A percentile compares a stretch with the other conserved stretches of the same genome.
Conservation (phyloP, 2,888 invertebrate genomes). For the Leptarthrus brevirostris region DNA sequence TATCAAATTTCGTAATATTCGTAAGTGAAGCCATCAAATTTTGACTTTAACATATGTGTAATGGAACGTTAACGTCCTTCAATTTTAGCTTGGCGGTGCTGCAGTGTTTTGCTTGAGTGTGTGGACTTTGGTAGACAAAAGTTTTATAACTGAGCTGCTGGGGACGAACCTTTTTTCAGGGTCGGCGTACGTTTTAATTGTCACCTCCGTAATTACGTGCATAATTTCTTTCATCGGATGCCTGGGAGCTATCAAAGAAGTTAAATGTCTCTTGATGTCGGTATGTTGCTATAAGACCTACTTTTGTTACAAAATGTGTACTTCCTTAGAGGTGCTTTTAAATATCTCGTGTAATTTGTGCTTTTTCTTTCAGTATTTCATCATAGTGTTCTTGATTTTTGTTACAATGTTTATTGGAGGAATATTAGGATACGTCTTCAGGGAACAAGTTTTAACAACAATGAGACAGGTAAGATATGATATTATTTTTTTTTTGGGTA, state of each 20-base stretch:
- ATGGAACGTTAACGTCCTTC: background rate
- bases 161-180: conserved; percentile 90
- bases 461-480: conserved; percentile 71
- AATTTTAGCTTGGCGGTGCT: conserved; percentile 78
- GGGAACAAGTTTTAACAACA: conserved; percentile 81
- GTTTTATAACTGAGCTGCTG: conserved; percentile 85
- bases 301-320: conserved; percentile 19
- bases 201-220: conserved; percentile 83
- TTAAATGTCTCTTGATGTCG: conserved; percentile 91
- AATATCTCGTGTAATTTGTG: too few species aligned
- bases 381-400: conserved; percentile 87
- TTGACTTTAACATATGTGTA: too few species aligned
- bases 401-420: conserved; percentile 92
- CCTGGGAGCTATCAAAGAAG: conserved; percentile 92
- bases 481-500: too few species aligned
- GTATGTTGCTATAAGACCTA: conserved; percentile 70
- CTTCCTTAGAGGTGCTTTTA: background rate
- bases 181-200: conserved; percentile 85
- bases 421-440: conserved; percentile 89
- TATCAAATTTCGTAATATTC: conserved; percentile 85
- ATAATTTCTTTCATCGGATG: conserved; percentile 91
- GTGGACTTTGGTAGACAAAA: conserved; percentile 87
- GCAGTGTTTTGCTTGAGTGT: conserved; percentile 82
- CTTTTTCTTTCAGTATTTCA: conserved; percentile 78
- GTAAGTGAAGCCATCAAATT: conserved; percentile 72